Evolutionary conservation across 2,113 vertebrate genomes (phyloP).

Genomic region (Aptenodytes patagonicus): DNA sequence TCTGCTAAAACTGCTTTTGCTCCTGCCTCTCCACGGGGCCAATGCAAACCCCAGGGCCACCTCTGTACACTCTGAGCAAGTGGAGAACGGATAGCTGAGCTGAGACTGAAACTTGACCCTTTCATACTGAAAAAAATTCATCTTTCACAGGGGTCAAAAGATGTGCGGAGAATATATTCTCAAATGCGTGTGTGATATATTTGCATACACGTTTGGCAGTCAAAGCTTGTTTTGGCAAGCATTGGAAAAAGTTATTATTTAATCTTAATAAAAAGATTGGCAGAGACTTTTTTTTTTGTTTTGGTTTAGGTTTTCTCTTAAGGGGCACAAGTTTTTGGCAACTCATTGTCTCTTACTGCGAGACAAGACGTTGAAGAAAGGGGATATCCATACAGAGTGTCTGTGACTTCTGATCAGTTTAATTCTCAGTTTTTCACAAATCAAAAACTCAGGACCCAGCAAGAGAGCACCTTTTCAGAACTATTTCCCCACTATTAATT

Average conservation of each 20-base stretch:
- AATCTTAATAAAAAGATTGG: background rate
- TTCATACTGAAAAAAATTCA: background rate
- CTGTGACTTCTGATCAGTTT: background rate
- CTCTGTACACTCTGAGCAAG: background rate
- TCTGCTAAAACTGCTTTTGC: background rate
- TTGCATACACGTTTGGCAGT: background rate
- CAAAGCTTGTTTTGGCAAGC: background rate
- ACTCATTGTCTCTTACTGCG: background rate
- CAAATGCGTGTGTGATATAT: background rate
- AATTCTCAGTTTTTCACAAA: slow-evolving; percentile 2
- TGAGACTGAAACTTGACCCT: background rate
- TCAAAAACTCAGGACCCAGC: background rate
- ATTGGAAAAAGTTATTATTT: background rate
- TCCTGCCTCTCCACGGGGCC: background rate
- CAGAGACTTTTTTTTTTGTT: background rate
- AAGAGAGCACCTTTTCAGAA: background rate
- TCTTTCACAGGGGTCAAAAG: background rate
- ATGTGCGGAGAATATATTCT: background rate
- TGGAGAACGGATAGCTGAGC: background rate
- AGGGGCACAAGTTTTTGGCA: background rate
- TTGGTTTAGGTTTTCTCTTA: background rate
- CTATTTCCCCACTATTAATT: background rate
- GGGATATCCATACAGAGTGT: background rate
- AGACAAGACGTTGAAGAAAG: background rate
- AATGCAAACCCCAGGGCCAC: background rate